Evolutionary conservation across 2,113 vertebrate genomes (phyloP).

Genomic region (Hippocampus mohnikei): DNA sequence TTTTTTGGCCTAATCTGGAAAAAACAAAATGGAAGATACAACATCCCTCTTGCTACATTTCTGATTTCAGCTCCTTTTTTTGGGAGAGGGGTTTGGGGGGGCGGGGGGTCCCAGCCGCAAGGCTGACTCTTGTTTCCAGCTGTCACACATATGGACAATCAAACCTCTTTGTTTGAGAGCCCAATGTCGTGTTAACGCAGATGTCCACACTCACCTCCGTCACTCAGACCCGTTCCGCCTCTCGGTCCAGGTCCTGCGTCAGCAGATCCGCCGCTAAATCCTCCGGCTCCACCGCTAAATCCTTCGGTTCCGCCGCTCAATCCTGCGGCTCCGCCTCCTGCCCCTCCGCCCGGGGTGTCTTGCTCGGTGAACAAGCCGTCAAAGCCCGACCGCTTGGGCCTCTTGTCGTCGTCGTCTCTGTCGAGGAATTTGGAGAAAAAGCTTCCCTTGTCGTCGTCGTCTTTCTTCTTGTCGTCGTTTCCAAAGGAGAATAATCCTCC

Average conservation of each 20-base stretch:
- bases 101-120: too few relatives aligned
- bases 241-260: background rate
- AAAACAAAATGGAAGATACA: too few relatives aligned
- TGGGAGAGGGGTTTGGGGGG: too few relatives aligned
- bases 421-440: conserved; percentile 41
- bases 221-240: background rate
- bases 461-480: conserved; percentile 6
- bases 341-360: background rate
- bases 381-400: conserved; percentile 37
- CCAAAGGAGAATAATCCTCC: conserved; percentile 39
- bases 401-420: conserved; percentile 1
- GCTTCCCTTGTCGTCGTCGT: conserved; percentile 7
- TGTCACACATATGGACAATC: too few relatives aligned
- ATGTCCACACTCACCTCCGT: conserved; percentile 34
- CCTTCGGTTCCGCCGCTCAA: too few relatives aligned
- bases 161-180: too few relatives aligned
- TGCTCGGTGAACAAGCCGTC: conserved; percentile 39
- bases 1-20: too few relatives aligned
- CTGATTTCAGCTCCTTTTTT: too few relatives aligned
- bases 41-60: too few relatives aligned
- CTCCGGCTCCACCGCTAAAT: accelerated
- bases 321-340: background rate
- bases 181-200: background rate
- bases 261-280: accelerated
- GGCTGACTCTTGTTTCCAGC: too few relatives aligned